phyloP scores from a whole-genome alignment of 2,797 vertebrate species.

The Falco novaeseelandiae region DNA sequence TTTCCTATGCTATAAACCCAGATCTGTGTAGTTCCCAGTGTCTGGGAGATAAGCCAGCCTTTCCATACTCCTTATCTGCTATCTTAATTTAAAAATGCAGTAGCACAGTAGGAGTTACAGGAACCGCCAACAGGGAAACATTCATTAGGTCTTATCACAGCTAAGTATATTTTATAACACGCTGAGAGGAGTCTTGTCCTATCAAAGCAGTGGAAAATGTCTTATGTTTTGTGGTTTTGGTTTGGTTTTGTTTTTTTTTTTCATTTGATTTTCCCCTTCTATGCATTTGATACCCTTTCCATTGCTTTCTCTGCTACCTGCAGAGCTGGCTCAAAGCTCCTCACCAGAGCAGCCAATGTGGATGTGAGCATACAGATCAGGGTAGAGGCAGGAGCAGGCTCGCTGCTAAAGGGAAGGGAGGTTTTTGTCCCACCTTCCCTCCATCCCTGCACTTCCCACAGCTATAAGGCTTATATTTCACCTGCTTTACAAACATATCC shows the following conservation, averaged over 20 bases:
- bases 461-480: not conserved
- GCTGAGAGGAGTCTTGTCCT: not conserved
- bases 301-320: not conserved
- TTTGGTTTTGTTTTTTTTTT: not conserved
- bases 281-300: not conserved
- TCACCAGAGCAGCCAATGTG: fast-evolving
- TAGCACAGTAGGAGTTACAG: not conserved
- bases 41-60: not conserved
- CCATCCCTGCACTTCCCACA: not conserved
- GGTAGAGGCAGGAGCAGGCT: not conserved
- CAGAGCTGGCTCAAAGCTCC: not conserved
- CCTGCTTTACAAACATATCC: not conserved
- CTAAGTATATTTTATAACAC: not conserved
- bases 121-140: not conserved
- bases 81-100: not conserved
- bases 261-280: not conserved
- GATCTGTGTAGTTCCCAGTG: not conserved
- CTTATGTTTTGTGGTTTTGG: not conserved
- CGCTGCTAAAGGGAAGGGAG: not conserved
- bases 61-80: not conserved
- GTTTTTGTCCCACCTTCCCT: not conserved
- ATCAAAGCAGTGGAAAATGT: not conserved
- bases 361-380: not conserved
- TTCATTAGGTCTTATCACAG: not conserved
- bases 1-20: not conserved